Evolutionary conservation across 2,888 invertebrate genomes (phyloP).

Genomic region (Dioctria rufipes): DNA sequence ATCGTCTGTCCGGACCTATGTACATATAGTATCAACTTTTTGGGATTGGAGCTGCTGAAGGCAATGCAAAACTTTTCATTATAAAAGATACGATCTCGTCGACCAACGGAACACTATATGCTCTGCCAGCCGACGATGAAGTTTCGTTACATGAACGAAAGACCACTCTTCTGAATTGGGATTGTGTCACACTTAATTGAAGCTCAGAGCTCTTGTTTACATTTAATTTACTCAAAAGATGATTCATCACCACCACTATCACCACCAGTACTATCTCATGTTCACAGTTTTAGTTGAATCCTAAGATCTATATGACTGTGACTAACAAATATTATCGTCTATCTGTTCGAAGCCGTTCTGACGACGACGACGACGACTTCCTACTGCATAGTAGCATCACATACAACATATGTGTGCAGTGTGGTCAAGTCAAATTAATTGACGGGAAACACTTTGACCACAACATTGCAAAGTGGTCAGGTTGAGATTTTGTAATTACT

Average conservation of each 20-base stretch:
- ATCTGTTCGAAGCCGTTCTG: no score
- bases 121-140: not conserved
- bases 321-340: slow-evolving; percentile 5
- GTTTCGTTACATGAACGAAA: not conserved
- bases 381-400: not conserved
- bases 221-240: slow-evolving; percentile 52
- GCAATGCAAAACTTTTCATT: slow-evolving; percentile 45
- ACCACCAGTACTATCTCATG: no score
- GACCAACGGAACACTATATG: slow-evolving; percentile 9
- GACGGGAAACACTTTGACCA: slow-evolving; percentile 44
- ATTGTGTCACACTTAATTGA: slow-evolving; percentile 52
- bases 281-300: slow-evolving; percentile 4
- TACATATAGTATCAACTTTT: not conserved
- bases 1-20: not conserved
- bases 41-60: slow-evolving; percentile 8
- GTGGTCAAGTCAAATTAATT: slow-evolving; percentile 45
- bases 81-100: slow-evolving; percentile 28
- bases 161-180: slow-evolving; percentile 9
- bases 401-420: not conserved
- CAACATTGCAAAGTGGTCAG: slow-evolving; percentile 50
- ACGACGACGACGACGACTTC: no score
- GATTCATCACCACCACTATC: slow-evolving; percentile 32
- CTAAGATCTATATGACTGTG: slow-evolving; percentile 9
- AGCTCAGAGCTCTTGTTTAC: slow-evolving; percentile 45
- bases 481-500: slow-evolving; percentile 51